Base-by-base conservation (phyloP, 2,113 vertebrate species). In the Actinemys pallida region DNA sequence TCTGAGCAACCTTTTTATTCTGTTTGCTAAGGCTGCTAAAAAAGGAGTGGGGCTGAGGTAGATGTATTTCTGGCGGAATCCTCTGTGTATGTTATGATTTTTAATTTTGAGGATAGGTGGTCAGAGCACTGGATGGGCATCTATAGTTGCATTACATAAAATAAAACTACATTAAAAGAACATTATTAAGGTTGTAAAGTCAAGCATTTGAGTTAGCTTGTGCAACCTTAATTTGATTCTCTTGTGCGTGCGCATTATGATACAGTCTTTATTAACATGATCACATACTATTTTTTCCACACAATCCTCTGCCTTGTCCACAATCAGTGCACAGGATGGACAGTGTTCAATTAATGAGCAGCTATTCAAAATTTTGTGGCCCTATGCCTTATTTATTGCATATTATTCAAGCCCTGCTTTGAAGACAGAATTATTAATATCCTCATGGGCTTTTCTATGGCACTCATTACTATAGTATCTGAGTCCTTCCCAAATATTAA, bases 321-420 rank as follows among this genome's bases (percentile, higher is more conserved):
- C 65, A 69, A n/a, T 45, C 53, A 88, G 50, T 57, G 78, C 20
- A 78, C 42, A 50, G 42, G 83, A 76, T 90, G 84, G 92, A 86
- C 86, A 95, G 54, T 81, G 35, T 82, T 95, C 72, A 80, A 27
- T 95, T 87, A 92, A 95, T 85, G 69, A 95, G 69, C 5, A 65
- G 59, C 42, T 81, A 87, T 89, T 92, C 91, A 95, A 96, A 91
- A 91, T 94, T 96, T 95, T 95, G 57, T 31, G 54, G 84, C 69
- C 52, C 19, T 76, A 84, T 90, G 92, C 80, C 27, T 78, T 76
- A 25, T 76, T 45, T 78, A 78, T 13, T 78, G 25, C 10, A 78
- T 45, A 47, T 25, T 78, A 80, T 82, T 94, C 78, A 91, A 96
- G 87, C 42, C 10, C 16, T 50, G n/a, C 49, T 94, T 65, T 93